Conservation (phyloP, 1,140 invertebrate genomes). For the Drosophila oshimai region DNA sequence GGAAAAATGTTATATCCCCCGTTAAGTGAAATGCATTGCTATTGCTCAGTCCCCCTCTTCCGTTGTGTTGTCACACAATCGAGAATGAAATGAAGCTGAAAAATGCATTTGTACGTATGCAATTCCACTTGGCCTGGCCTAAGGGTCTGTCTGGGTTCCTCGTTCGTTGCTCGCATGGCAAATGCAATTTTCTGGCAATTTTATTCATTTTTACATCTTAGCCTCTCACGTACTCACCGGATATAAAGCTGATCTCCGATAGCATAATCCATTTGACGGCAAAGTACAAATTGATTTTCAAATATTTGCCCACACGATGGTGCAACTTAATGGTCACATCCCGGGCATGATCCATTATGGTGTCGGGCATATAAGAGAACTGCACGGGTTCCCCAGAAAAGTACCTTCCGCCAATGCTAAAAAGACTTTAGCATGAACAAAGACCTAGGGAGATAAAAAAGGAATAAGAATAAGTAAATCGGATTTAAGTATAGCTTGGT, state of each 20-base stretch:
- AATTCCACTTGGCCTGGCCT: conserved; percentile 63
- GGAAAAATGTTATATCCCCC: conserved; percentile 63
- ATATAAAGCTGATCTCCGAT: conserved; percentile 92
- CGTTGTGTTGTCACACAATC: conserved; percentile 50
- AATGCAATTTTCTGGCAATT: conserved; percentile 65
- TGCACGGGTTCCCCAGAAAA: conserved; percentile 85
- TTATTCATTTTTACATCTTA: conserved; percentile 1
- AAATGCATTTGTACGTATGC: conserved; percentile 74
- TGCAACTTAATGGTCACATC: conserved; percentile 92
- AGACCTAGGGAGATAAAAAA: conserved; percentile 84
- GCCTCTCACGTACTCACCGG: conserved; percentile 85
- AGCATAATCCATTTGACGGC: conserved; percentile 94
- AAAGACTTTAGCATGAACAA: conserved; percentile 87
- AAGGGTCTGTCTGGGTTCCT: conserved; percentile 83
- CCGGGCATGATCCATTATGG: conserved; percentile 90
- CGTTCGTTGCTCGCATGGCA: conserved; percentile 21
- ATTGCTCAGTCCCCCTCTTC: background rate
- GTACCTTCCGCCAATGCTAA: conserved; percentile 89
- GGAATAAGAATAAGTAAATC: background rate
- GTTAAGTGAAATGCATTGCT: conserved; percentile 58
- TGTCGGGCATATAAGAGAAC: conserved; percentile 90
- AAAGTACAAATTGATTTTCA: conserved; percentile 93
- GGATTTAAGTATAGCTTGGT: too few relatives aligned
- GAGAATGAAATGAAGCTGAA: conserved; percentile 82
- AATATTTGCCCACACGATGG: conserved; percentile 88